phyloP scores from a whole-genome alignment of 1,140 invertebrate genomes.

The Camponotus vicinus region DNA sequence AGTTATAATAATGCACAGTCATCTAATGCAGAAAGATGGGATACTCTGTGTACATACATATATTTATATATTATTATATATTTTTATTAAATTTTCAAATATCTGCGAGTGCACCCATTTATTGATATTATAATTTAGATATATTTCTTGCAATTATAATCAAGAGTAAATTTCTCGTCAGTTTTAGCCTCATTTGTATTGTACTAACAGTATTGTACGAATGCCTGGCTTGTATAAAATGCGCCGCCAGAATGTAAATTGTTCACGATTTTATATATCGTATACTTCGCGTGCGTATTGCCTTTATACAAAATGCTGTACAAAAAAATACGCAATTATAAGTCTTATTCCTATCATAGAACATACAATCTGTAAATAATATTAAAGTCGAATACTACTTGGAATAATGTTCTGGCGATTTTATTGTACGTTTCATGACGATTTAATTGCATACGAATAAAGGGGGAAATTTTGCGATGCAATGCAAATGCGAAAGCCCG shows the following conservation, averaged over 20 bases:
- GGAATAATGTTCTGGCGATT: constrained; percentile 2
- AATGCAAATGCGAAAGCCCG: background rate
- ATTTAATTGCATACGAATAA: constrained; percentile 20
- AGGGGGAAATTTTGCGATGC: background rate
- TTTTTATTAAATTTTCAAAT: background rate
- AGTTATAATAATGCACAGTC: no score
- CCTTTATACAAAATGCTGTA: constrained; percentile 48
- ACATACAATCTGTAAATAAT: constrained; percentile 37
- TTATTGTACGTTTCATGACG: constrained; percentile 5
- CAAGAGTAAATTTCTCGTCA: constrained; percentile 29
- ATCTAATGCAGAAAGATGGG: no score
- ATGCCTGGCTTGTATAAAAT: constrained; percentile 28
- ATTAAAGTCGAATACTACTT: background rate
- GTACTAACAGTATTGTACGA: constrained; percentile 23
- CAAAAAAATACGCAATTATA: constrained; percentile 25
- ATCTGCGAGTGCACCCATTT: background rate
- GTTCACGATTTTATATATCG: constrained; percentile 37
- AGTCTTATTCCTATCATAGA: constrained; percentile 23
- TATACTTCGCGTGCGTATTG: constrained; percentile 31
- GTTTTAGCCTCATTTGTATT: constrained; percentile 55
- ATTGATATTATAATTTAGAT: constrained; percentile 10
- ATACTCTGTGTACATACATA: no score
- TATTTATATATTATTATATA: background rate
- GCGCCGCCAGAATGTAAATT: constrained; percentile 22
- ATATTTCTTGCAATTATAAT: background rate